phyloP scores from a whole-genome alignment of 2,797 vertebrate genomes.

The Manis pentadactyla region DNA sequence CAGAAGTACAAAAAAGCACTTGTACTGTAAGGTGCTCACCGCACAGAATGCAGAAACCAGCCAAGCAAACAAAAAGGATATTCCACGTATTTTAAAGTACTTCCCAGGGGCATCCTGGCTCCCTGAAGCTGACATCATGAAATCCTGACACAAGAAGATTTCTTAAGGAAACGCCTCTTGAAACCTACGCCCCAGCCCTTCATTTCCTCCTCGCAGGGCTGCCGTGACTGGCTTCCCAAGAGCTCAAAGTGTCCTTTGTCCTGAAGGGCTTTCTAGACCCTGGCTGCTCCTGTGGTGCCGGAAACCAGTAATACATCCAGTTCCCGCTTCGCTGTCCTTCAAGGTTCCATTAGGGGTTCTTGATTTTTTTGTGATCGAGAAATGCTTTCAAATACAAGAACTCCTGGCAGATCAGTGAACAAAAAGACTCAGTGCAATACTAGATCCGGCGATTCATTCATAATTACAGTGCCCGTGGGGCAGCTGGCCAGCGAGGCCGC shows the following conservation, averaged over 20 bases:
- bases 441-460: neutral
- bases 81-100: neutral
- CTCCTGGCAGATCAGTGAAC: neutral
- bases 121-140: neutral
- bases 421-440: neutral
- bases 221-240: neutral
- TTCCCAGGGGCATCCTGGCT: neutral
- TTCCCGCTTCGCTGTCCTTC: neutral
- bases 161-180: neutral
- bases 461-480: neutral
- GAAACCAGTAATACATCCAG: neutral
- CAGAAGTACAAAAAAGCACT: neutral
- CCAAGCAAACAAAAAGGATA: neutral
- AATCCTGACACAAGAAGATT: neutral
- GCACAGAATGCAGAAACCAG: neutral
- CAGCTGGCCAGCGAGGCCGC: rapidly evolving
- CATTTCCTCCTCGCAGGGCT: neutral
- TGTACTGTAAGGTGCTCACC: neutral
- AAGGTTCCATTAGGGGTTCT: neutral
- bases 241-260: neutral
- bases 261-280: neutral
- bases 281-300: neutral
- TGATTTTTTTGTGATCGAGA: neutral
- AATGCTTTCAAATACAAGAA: neutral
- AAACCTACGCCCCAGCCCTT: neutral